phyloP scores from a whole-genome alignment of 2,797 vertebrate species.

The Philypnodon macrostomus region DNA sequence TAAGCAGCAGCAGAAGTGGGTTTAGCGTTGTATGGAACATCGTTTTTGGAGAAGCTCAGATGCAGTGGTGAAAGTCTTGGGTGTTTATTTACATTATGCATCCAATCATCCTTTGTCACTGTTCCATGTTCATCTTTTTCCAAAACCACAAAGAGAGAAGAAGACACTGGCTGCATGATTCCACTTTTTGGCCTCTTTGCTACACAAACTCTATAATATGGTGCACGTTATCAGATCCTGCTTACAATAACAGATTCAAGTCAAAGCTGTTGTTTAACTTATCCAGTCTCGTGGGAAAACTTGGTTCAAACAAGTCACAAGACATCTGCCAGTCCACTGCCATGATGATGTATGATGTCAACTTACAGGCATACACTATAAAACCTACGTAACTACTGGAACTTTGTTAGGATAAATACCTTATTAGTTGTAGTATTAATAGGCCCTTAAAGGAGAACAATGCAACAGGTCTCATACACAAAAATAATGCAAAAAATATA shows the following conservation, averaged over 20 bases:
- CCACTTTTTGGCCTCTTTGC: conserved; percentile 63
- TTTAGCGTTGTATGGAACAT: conserved; percentile 45
- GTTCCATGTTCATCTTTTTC: conserved; percentile 62
- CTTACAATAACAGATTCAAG: conserved; percentile 76
- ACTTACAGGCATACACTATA: no score
- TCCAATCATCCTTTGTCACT: conserved; percentile 70
- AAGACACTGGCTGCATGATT: conserved; percentile 62
- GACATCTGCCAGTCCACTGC: conserved; percentile 70
- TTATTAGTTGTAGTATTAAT: no score
- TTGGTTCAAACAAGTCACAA: conserved; percentile 68
- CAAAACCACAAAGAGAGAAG: conserved; percentile 64
- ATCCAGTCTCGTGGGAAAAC: conserved; percentile 63
- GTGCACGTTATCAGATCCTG: conserved; percentile 70
- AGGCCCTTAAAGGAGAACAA: no score
- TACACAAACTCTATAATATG: conserved; percentile 61
- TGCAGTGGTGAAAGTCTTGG: conserved; percentile 56
- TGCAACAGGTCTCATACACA: no score
- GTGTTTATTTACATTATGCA: conserved; percentile 76
- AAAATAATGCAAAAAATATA: no score
- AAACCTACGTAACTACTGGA: no score
- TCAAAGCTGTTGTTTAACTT: conserved; percentile 73
- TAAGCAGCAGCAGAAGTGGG: conserved; percentile 37
- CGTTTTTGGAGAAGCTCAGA: conserved; percentile 40
- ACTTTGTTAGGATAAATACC: no score
- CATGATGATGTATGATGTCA: conserved; percentile 74